phyloP scores from a whole-genome alignment of 2,888 invertebrate species.

The Papilio protenor region DNA sequence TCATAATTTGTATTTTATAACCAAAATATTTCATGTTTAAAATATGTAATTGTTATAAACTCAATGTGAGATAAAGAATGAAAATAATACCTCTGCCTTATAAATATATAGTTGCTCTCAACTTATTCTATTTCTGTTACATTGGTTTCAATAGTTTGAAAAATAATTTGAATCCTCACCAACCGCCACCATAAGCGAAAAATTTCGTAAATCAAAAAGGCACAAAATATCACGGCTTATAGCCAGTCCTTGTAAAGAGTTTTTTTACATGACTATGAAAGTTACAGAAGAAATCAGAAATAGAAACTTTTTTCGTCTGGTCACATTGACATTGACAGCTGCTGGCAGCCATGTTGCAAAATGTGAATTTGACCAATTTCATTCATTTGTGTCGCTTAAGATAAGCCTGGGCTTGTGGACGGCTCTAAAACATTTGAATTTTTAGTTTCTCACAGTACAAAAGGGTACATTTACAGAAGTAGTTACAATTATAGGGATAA shows the following conservation, averaged over 20 bases:
- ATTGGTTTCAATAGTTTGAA: too few relatives aligned
- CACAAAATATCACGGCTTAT: too few relatives aligned
- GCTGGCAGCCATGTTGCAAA: slow-evolving; percentile 72
- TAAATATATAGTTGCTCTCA: too few relatives aligned
- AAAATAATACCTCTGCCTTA: too few relatives aligned
- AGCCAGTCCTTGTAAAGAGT: too few relatives aligned
- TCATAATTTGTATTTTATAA: background rate
- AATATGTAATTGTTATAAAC: background rate
- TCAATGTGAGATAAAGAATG: background rate
- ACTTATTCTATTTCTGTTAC: too few relatives aligned
- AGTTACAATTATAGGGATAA: background rate
- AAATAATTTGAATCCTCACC: too few relatives aligned
- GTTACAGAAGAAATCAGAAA: background rate
- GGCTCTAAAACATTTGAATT: slow-evolving; percentile 44
- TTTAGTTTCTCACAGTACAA: slow-evolving; percentile 38
- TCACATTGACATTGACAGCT: slow-evolving; percentile 60
- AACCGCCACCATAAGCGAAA: too few relatives aligned
- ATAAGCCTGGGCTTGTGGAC: slow-evolving; percentile 45
- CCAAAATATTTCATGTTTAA: background rate
- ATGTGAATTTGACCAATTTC: slow-evolving; percentile 59
- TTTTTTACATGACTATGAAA: too few relatives aligned
- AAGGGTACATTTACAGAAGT: background rate
- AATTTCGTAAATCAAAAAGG: too few relatives aligned
- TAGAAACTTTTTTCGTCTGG: slow-evolving; percentile 35
- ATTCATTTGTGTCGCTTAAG: slow-evolving; percentile 50